These are phyloP conservation scores for Diarsia mendica DNA, from an alignment of 2,888 invertebrate genomes.

Conservation along the genomic window DNA sequence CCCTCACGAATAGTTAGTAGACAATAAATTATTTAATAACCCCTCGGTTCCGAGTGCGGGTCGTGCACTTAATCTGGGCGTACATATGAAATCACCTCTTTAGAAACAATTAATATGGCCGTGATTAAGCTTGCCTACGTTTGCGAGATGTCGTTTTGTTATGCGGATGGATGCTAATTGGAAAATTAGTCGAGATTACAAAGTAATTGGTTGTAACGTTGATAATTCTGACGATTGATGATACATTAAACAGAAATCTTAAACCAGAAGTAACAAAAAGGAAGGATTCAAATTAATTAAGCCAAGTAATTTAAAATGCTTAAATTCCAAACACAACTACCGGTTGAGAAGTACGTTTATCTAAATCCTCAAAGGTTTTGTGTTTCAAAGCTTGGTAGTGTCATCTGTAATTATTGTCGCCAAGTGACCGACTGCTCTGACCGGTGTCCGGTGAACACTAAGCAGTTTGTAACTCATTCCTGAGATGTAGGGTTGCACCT, in stretches of 20 bases:
- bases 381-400: conserved; percentile 84
- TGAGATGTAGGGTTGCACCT: conserved; percentile 53
- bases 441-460: conserved; percentile 79
- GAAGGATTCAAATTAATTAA: not conserved
- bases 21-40: conserved; percentile 90
- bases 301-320: not conserved
- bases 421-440: conserved; percentile 79
- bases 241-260: not conserved
- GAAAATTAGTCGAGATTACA: conserved; percentile 13
- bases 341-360: conserved; percentile 70
- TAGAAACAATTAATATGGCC: conserved; percentile 86
- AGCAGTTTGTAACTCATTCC: conserved; percentile 70
- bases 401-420: conserved; percentile 84
- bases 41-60: conserved; percentile 80
- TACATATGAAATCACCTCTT: conserved; percentile 86
- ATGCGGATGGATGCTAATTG: conserved; percentile 40
- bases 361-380: conserved; percentile 79
- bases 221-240: not conserved
- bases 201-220: conserved; percentile 7
- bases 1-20: conserved; percentile 85
- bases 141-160: conserved; percentile 52
- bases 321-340: conserved; percentile 62
- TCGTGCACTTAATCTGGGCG: conserved; percentile 86
- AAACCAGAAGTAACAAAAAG: not conserved
- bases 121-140: conserved; percentile 64